Percentiles rank a stretch among this genome's conserved stretches.
phyloP scores from a whole-genome alignment of 2,888 invertebrate species.

The Epinotia bilunana region DNA sequence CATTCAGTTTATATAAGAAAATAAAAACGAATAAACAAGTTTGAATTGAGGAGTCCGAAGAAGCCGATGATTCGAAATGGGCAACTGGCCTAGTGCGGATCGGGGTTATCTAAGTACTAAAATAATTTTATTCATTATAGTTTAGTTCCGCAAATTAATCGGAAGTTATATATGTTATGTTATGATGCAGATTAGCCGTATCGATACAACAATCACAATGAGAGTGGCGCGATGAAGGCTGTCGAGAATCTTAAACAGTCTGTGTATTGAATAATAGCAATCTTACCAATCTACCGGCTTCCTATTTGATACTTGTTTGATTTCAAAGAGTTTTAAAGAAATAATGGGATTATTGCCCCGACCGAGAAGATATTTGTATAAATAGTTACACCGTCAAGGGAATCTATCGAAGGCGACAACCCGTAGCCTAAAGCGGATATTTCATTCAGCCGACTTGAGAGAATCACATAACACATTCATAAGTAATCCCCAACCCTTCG shows the following conservation, averaged over 20 bases:
- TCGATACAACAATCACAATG: not conserved
- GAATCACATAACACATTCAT: slow-evolving; percentile 51
- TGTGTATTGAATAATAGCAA: not conserved
- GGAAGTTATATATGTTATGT: not conserved
- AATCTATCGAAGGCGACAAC: slow-evolving; percentile 35
- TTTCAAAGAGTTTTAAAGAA: not conserved
- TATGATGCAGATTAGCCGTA: not conserved
- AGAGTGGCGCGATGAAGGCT: not conserved
- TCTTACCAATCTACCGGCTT: not conserved
- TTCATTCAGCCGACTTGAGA: slow-evolving; percentile 43
- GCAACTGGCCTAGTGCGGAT: no score
- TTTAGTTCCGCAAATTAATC: not conserved
- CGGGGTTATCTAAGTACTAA: no score
- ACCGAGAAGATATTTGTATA: slow-evolving; percentile 11
- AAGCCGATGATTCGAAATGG: no score
- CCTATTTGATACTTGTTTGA: slow-evolving; percentile 1
- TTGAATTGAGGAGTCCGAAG: no score
- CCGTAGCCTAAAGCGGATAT: slow-evolving; percentile 39
- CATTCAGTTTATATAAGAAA: no score
- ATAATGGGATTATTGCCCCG: slow-evolving; percentile 5
- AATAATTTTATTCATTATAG: no score
- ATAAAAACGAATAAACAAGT: no score
- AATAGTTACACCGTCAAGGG: slow-evolving; percentile 22
- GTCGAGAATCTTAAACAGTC: no score
- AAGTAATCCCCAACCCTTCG: slow-evolving; percentile 70